These are phyloP conservation scores for Heliconius erato DNA, from an alignment of 2,888 invertebrate genomes.

Conservation along the genomic window DNA sequence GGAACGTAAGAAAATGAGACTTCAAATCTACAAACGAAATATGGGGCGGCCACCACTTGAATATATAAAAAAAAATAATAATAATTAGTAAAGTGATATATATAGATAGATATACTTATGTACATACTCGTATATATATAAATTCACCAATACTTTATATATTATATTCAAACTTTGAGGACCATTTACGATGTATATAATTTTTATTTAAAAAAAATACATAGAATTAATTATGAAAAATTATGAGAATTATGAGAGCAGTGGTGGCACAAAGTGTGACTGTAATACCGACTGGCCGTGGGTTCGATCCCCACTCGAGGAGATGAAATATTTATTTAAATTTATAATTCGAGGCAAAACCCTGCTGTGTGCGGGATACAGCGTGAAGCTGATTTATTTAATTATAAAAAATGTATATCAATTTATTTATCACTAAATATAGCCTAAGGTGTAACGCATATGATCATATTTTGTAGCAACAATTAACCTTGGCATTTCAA, in stretches of 20 bases:
- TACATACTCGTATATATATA: background rate
- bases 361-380: too few relatives aligned
- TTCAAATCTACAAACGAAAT: too few relatives aligned
- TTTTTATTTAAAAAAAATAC: background rate
- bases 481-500: slow-evolving; percentile 46
- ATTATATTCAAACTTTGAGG: background rate
- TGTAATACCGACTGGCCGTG: too few relatives aligned
- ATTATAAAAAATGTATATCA: slow-evolving; percentile 1
- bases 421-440: background rate
- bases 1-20: too few relatives aligned
- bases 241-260: background rate
- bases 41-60: too few relatives aligned
- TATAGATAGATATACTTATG: too few relatives aligned
- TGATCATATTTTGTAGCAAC: slow-evolving; percentile 34
- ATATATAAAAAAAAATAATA: too few relatives aligned
- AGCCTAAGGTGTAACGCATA: background rate
- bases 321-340: too few relatives aligned
- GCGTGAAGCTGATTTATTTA: too few relatives aligned
- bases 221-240: background rate
- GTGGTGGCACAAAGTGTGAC: too few relatives aligned
- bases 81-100: background rate
- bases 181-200: background rate
- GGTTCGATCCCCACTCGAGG: too few relatives aligned
- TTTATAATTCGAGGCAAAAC: too few relatives aligned
- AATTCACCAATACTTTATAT: background rate